Percentiles rank a stretch among this genome's conserved stretches.
phyloP scores from a whole-genome alignment of 2,888 invertebrate genomes.

The Orthosia cruda region DNA sequence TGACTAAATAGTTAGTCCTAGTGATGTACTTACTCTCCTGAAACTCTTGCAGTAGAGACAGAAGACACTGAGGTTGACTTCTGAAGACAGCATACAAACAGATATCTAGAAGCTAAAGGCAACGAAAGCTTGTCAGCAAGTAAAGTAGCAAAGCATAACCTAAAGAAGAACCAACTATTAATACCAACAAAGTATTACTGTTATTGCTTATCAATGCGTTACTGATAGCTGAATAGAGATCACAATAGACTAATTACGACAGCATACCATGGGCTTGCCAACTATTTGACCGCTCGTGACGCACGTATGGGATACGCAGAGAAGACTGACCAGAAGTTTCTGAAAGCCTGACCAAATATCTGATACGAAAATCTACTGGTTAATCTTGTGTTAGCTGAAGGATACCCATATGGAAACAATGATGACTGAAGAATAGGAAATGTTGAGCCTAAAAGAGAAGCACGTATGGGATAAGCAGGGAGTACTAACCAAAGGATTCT shows the following conservation, averaged over 20 bases:
- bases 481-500: too few species aligned
- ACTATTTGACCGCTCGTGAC: slow-evolving; percentile 51
- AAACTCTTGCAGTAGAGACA: neutral
- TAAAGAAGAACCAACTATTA: neutral
- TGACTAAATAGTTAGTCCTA: neutral
- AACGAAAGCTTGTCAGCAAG: neutral
- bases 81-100: neutral
- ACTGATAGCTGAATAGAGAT: slow-evolving; percentile 36
- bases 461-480: too few species aligned
- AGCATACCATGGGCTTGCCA: slow-evolving; percentile 50
- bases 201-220: slow-evolving; percentile 31
- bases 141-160: neutral
- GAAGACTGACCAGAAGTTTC: neutral
- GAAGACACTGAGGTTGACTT: neutral
- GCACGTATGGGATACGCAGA: slow-evolving; percentile 7
- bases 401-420: too few species aligned
- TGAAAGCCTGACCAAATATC: neutral
- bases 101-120: neutral
- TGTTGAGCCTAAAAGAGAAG: too few species aligned
- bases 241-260: slow-evolving; percentile 54
- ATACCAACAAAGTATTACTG: neutral
- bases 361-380: neutral
- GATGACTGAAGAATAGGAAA: too few species aligned
- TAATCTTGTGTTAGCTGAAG: too few species aligned
- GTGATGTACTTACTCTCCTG: neutral